Base-by-base conservation (phyloP, 1,140 invertebrate species). In the Pseudomyrmex pallidus region DNA sequence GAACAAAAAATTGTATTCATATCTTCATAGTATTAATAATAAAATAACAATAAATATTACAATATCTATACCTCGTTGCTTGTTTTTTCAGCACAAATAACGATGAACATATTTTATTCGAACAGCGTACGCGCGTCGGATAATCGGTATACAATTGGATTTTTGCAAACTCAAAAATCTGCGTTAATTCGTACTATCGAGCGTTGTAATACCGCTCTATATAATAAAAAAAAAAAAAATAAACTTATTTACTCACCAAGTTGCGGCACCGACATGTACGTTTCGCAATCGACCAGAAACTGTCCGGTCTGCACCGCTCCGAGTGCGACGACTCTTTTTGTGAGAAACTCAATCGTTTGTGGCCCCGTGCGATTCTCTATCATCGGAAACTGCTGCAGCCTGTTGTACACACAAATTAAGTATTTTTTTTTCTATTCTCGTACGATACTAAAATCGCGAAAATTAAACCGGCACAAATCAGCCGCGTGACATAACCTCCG, bases 221-320 rank as follows among this genome's bases (percentile, higher is more conserved):
- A 12, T 13, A 52, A 52, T 52, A 13, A 13, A 10, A 52, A 52
- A 52, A 52, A 13, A 13, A 13, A 10, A 52, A 52, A 52, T 52
- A 52, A 35, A 35, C 35, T 35, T 35, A 35, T 7, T 35, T 35
- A 93, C 93, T 94, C 87, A 96, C 96, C 96, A 88, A 96, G 94
- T 88, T 96, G 96, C 12, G 96, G 96, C 80, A 96, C 96, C 25
- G 97, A 98, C 67, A 96, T 96, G 89, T 98, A 99, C 13, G 98
- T 98, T 93, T 99, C 98, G 92, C 98, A 99, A 90, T 99, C 98
- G 0, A 99, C 98, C 62, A 97, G 93, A 94, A 99, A 99, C 88
- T 98, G 97, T 1, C 98, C 98, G 88, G 96, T 96, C 93, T 97
- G 98, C 1, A 96, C 95, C 0, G 98, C 98, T 52, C 98, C 98